Conservation (phyloP, 2,888 invertebrate genomes). For the Cantharis lateralis region DNA sequence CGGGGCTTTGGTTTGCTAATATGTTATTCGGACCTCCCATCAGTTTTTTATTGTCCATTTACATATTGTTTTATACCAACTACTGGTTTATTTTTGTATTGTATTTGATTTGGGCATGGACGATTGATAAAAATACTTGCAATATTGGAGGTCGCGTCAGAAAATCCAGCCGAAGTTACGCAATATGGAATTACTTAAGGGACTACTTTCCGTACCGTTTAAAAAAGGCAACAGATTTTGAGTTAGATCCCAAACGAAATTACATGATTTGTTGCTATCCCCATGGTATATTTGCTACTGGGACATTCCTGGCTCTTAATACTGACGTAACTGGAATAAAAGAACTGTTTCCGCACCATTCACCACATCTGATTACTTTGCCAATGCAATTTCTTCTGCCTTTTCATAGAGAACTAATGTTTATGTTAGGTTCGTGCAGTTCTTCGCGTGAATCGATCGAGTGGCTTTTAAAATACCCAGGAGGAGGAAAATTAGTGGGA, state of each 20-base stretch:
- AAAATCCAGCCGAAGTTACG: constrained; percentile 62
- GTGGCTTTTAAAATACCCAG: constrained; percentile 61
- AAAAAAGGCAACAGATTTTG: constrained; percentile 84
- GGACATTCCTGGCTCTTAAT: constrained; percentile 78
- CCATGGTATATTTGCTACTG: constrained; percentile 82
- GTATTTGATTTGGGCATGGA: constrained; percentile 69
- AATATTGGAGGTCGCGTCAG: constrained; percentile 60
- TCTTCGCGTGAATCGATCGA: constrained; percentile 71
- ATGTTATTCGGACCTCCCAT: constrained; percentile 65
- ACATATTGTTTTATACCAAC: constrained; percentile 61
- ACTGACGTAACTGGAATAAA: constrained; percentile 64
- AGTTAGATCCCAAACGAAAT: constrained; percentile 78
- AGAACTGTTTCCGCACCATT: constrained; percentile 59
- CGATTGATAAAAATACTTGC: constrained; percentile 63
- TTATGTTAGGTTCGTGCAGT: constrained; percentile 61
- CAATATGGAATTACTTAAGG: constrained; percentile 73
- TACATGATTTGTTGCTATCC: constrained; percentile 90
- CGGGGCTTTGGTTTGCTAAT: constrained; percentile 71
- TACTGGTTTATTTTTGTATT: constrained; percentile 61
- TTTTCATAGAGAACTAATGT: constrained; percentile 69
- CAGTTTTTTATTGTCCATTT: constrained; percentile 60
- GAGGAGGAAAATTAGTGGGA: constrained; percentile 66
- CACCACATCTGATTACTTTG: constrained; percentile 60
- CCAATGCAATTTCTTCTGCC: constrained; percentile 73
- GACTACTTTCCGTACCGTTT: constrained; percentile 86